Evolutionary conservation across 2,888 invertebrate species (phyloP).

Genomic region (Deilephila elpenor): DNA sequence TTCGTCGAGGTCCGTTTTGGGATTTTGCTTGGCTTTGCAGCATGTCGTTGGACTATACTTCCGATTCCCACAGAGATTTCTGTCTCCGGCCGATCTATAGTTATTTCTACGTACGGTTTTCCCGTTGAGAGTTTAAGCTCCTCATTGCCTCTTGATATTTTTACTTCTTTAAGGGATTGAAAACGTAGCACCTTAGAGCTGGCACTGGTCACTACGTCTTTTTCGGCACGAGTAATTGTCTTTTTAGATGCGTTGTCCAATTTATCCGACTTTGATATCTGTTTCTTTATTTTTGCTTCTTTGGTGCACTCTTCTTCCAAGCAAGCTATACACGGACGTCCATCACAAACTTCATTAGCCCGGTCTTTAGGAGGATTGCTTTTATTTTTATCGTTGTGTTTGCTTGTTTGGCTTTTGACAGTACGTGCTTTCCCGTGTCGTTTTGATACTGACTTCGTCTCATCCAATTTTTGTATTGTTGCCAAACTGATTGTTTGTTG

Average conservation of each 20-base stretch:
- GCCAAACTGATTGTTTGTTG: slow-evolving; percentile 31
- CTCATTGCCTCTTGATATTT: slow-evolving; percentile 27
- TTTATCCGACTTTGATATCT: background rate
- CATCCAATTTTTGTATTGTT: slow-evolving; percentile 34
- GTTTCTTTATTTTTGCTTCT: background rate
- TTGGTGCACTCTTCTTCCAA: slow-evolving; percentile 8
- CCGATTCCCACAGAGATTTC: slow-evolving; percentile 41
- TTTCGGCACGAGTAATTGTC: slow-evolving; percentile 4
- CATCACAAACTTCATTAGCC: background rate
- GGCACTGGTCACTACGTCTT: slow-evolving; percentile 26
- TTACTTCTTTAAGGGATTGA: slow-evolving; percentile 22
- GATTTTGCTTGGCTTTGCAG: slow-evolving; percentile 53
- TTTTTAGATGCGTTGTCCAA: background rate
- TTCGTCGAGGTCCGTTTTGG: slow-evolving; percentile 48
- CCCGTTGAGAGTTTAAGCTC: slow-evolving; percentile 35
- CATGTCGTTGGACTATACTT: slow-evolving; percentile 31
- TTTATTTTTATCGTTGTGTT: background rate
- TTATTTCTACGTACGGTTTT: slow-evolving; percentile 53
- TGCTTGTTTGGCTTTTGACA: background rate
- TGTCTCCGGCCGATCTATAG: slow-evolving; percentile 51
- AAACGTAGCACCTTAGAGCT: slow-evolving; percentile 13
- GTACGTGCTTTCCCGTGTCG: slow-evolving; percentile 21
- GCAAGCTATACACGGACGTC: background rate
- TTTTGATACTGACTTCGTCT: slow-evolving; percentile 36
- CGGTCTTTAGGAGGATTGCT: background rate